A percentile compares a stretch with the other conserved stretches of the same genome.
Evolutionary conservation across 2,113 vertebrate species (phyloP).

Genomic region (Bos javanicus): DNA sequence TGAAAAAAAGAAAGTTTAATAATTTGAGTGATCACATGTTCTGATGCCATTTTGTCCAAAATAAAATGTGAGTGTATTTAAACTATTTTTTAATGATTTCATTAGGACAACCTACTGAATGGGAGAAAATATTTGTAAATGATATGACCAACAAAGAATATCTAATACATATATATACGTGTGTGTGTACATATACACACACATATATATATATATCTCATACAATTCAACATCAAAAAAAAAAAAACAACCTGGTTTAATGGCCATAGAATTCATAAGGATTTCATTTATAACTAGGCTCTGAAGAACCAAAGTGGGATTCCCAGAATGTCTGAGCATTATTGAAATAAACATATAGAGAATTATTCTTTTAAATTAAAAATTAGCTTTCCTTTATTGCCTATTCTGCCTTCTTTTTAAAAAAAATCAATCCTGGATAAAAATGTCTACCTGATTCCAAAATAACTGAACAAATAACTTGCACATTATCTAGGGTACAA

Average conservation of each 20-base stretch:
- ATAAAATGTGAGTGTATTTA: neutral
- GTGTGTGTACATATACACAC: fast-evolving
- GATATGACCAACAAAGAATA: too few relatives aligned
- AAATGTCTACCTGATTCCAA: neutral
- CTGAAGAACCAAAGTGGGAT: neutral
- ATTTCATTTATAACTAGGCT: neutral
- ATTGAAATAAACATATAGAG: neutral
- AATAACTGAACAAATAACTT: neutral
- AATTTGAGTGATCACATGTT: neutral
- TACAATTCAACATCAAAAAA: too few relatives aligned
- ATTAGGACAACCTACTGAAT: neutral
- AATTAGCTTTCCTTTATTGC: neutral
- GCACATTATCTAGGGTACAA: neutral
- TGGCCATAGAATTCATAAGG: too few relatives aligned
- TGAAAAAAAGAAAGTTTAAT: neutral
- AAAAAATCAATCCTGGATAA: neutral
- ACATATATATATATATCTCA: too few relatives aligned
- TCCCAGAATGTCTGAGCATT: neutral
- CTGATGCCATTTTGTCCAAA: neutral
- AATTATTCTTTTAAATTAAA: neutral
- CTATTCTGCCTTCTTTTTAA: neutral
- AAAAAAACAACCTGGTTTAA: too few relatives aligned
- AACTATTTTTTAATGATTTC: neutral
- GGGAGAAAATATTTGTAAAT: too few relatives aligned
- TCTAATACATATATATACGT: too few relatives aligned